Evolutionary conservation across 1,140 invertebrate genomes (phyloP).

Genomic region (Brachionus rotundiformis): DNA sequence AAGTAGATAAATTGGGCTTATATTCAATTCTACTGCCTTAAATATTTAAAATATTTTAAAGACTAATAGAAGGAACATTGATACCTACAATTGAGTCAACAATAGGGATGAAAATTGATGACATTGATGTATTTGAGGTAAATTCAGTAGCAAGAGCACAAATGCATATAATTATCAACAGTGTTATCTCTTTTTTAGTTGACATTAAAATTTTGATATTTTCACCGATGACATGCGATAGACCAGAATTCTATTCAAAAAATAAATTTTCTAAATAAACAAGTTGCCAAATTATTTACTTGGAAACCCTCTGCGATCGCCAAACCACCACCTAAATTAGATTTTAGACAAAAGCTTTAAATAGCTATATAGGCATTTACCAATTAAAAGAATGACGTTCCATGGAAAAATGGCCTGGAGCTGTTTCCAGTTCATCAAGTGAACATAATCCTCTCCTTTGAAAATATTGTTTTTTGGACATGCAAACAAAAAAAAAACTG

Average conservation of each 20-base stretch:
- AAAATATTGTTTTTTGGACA: slow-evolving; percentile 49
- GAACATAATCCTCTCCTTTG: slow-evolving; percentile 33
- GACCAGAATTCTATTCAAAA: slow-evolving; percentile 13
- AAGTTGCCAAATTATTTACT: background rate
- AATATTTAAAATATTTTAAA: no score
- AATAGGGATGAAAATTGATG: slow-evolving; percentile 51
- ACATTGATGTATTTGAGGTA: slow-evolving; percentile 50
- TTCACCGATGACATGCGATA: slow-evolving; percentile 35
- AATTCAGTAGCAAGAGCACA: slow-evolving; percentile 47
- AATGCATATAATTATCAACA: slow-evolving; percentile 13
- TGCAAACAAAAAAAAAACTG: slow-evolving; percentile 41
- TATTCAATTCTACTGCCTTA: slow-evolving; percentile 39
- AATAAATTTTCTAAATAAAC: background rate
- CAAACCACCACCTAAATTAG: slow-evolving; percentile 26
- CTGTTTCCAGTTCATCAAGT: slow-evolving; percentile 46
- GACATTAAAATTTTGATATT: slow-evolving; percentile 45
- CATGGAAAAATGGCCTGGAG: slow-evolving; percentile 47
- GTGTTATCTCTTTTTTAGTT: slow-evolving; percentile 17
- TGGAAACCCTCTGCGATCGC: slow-evolving; percentile 50
- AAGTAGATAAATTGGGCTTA: slow-evolving; percentile 34
- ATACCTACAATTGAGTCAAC: slow-evolving; percentile 38
- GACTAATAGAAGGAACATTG: no score
- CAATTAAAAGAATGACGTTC: slow-evolving; percentile 42
- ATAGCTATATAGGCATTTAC: background rate
- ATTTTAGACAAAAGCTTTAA: background rate